A percentile compares a stretch with the other conserved stretches of the same genome.
phyloP scores from a whole-genome alignment of 2,113 vertebrate species.

The Lamprologus lemairii region DNA sequence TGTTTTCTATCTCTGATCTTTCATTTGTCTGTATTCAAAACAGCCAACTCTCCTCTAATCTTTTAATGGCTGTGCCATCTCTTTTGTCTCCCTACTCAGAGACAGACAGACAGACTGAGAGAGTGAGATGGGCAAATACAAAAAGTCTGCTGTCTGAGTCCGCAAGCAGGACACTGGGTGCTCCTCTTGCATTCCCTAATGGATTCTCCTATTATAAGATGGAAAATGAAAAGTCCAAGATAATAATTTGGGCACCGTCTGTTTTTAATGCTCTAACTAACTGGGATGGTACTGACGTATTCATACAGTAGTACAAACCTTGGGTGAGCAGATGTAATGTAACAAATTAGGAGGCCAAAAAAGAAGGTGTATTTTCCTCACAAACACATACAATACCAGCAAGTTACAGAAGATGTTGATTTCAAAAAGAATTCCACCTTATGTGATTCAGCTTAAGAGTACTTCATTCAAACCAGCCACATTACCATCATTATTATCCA shows the following conservation, averaged over 20 bases:
- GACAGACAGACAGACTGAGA: not conserved
- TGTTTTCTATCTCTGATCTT: not conserved
- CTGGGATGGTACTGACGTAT: not conserved
- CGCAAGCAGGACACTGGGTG: constrained; percentile 1
- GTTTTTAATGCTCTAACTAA: not conserved
- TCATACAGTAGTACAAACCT: not conserved
- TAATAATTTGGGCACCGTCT: not conserved
- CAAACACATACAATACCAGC: not conserved
- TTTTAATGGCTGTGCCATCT: not conserved
- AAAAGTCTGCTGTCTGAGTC: not conserved
- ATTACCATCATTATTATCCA: not conserved
- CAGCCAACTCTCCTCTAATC: not conserved
- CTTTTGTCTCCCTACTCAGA: not conserved
- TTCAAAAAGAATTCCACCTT: not conserved
- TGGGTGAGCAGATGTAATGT: not conserved
- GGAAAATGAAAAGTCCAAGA: constrained; percentile 15
- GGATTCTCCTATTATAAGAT: constrained; percentile 3
- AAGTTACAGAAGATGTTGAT: not conserved
- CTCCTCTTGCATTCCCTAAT: constrained; percentile 21
- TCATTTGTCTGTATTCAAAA: not conserved
- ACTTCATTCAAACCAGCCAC: not conserved
- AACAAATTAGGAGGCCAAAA: not conserved
- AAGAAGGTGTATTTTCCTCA: not conserved
- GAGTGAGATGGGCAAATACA: not conserved
- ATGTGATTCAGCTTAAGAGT: not conserved